Base-by-base conservation (phyloP, 2,113 vertebrate genomes). In the Marmota flaviventris region DNA sequence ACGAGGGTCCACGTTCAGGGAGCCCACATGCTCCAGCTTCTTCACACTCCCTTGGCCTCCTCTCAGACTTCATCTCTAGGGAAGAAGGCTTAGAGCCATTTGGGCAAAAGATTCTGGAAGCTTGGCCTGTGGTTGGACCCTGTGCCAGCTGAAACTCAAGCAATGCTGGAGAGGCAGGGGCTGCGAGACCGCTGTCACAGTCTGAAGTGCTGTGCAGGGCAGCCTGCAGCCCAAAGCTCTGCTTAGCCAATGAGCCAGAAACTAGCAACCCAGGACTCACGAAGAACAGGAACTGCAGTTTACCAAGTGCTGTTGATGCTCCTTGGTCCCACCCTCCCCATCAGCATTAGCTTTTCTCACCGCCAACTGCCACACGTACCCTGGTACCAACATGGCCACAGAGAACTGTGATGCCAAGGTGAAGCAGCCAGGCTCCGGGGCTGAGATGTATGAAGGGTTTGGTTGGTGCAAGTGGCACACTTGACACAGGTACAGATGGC, bases 291-390 rank as follows among this genome's bases (percentile, higher is more conserved):
- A 85, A 39, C 14, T n/a, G 53, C 45, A 51, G 82, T 65, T 72
- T n/a, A 65, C 72, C 24, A 90, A 81, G 65, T 0, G 0, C 53
- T 5, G 2, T 10, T n/a, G 5, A 13, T 2, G 0, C 7, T 53
- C 4, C 24, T 20, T 18, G 5, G 56, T 20, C 56, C 34, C 2
- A 17, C 3, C 10, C 1, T 45, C 29, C 20, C 22, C 18, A 2
- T 48, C 20, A 11, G 51, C 73, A 8, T 32, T 24, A 69, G 85
- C 65, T 82, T 63, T 61, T 34, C 69, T 67, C 22, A 42, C 78
- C 13, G 18, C 56, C 76, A 85, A 65, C 29, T 27, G 76, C 48
- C 34, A 67, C 70, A 91, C 16, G 37, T 8, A 7, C 58, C 4
- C 39, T 69, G 65, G 56, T n/a, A 65, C n/a, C 65, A 14, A 4